Evolutionary conservation across 2,797 vertebrate genomes (phyloP).

Genomic region (Coregonus sp.): DNA sequence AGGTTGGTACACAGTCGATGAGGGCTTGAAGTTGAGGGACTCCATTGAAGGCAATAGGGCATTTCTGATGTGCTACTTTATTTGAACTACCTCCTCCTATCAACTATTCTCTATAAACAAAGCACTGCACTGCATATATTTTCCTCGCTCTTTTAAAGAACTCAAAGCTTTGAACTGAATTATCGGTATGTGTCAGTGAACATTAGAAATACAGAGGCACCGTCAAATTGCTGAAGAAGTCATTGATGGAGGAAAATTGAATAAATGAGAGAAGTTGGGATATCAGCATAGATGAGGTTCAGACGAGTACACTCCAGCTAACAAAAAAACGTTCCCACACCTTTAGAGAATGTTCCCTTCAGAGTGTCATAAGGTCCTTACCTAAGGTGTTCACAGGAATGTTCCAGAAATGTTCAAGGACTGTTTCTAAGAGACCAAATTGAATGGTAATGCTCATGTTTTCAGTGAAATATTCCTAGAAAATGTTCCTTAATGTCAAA

Average conservation of each 20-base stretch:
- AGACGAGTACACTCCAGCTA: no score
- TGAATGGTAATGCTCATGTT: neutral
- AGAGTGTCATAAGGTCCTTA: no score
- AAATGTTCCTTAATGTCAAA: neutral
- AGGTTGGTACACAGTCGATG: constrained; percentile 20
- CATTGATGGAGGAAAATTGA: constrained; percentile 6
- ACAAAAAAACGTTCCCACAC: no score
- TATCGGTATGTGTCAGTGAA: constrained; percentile 18
- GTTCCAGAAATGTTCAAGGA: neutral
- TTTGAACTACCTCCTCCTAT: constrained; percentile 44
- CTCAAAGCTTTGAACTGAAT: constrained; percentile 39
- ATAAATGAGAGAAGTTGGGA: neutral
- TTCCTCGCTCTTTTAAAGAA: constrained; percentile 32
- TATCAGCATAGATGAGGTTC: no score
- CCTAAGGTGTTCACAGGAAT: neutral
- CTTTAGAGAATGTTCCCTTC: no score
- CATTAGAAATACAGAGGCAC: constrained; percentile 15
- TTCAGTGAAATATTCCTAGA: neutral
- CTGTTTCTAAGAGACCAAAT: neutral
- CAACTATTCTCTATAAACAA: constrained; percentile 50
- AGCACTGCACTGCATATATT: constrained; percentile 24
- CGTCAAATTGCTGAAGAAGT: neutral
- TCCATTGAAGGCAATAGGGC: constrained; percentile 55
- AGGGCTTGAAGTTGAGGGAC: constrained; percentile 18
- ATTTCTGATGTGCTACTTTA: constrained; percentile 38